Base-by-base conservation (phyloP, 2,113 vertebrate species). In the Sisor rabdophorus region DNA sequence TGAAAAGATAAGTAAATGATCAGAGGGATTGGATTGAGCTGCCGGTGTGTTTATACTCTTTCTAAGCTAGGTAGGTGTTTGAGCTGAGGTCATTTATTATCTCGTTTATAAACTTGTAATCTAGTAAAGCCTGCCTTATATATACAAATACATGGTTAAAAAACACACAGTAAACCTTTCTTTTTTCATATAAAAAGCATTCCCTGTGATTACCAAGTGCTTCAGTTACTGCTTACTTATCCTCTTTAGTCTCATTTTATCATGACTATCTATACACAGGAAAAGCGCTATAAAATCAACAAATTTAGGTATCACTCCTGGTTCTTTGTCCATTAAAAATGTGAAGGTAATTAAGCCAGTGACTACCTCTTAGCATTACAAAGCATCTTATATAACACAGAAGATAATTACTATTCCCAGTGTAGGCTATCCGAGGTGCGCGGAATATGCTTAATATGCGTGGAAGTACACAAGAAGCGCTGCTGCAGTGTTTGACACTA, bases 371-470 rank as follows among this genome's bases (percentile, higher is more conserved):
- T 74, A 16, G 56, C 50, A 71, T 32, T 54, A n/a, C 68, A 76
- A 67, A 79, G 73, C 70, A 19, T 28, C 79, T 82, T 80, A 67
- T 36, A 76, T 79, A 79, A 82, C 58, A 58, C 60, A 60, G 36
- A 47, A 15, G 47, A 36, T 79, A 79, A 82, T 82, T 79, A 82
- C 59, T 32, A 76, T 82, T 76, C 48, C 36, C 40, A 73, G 69
- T 53, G 77, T 64, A 58, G 75, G 76, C 61, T 78, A 65, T 58
- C 69, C 58, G 44, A 63, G 56, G n/a, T n/a, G n/a, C n/a, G n/a
- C n/a, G n/a, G n/a, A n/a, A n/a, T n/a, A 40, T 54, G 75, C 70
- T 84, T 84, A 75, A 75, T 80, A 78, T 82, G 64, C 75, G 55
- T 4, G 32, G 24, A 58, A 70, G 64, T 74, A 80, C 64, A 74